Base-by-base conservation (phyloP, 2,888 invertebrate genomes). In the Tuta absoluta region DNA sequence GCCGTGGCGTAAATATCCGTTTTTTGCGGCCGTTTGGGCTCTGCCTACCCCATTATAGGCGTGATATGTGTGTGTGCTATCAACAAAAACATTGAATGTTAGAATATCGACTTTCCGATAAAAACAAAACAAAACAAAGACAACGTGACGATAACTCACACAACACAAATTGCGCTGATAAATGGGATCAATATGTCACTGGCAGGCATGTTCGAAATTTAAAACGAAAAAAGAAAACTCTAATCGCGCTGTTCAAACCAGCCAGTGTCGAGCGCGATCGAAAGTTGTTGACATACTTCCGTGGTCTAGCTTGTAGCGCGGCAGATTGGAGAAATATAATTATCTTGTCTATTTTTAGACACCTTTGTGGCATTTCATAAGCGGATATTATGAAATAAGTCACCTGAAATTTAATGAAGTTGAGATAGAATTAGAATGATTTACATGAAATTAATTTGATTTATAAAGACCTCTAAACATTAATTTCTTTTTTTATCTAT, bases 211-310 rank as follows among this genome's bases (percentile, higher is more conserved):
- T 45, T 60, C 60, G 60, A 23, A 56, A 45, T 60, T 60, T 23
- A 23, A 45, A 60, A 60, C 33, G 2, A 24, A 61, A 24, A 45
- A 21, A 24, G 28, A 24, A 14, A 28, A 33, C 33, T 49, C 21
- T 41, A 14, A 21, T 33, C 49, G 24, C 49, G 28, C 12, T 17
- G 7, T 48, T 24, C 33, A 60, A 33, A 23, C 21, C 68, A 67
- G 68, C 63, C 68, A 67, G 67, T 63, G 64, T 45, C 37, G 53
- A 19, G 28, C 63, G 63, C 48, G 59, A 68, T 68, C 66, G 68
- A 65, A 69, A 67, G 67, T 69, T 66, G 69, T 69, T 68, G 72
- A 72, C 71, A 69, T 64, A 67, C 11, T 69, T 70, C 63, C 51
- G 57, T 56, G 58, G 48, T 64, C 60, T 51, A 17, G 61, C 14